phyloP scores from a whole-genome alignment of 1,140 invertebrate species.

The Rhopalosiphum maidis region DNA sequence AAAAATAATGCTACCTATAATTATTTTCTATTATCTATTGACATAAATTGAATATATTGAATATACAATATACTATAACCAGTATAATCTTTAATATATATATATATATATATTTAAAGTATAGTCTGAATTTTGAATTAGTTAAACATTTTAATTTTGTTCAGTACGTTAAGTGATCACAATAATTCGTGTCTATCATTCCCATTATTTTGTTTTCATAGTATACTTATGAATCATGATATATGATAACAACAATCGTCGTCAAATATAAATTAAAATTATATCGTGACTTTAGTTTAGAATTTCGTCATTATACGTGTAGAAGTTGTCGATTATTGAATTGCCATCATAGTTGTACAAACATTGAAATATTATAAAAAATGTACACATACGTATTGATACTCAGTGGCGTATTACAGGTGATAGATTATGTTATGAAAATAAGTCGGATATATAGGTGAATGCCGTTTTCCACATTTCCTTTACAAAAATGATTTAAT shows the following conservation, averaged over 20 bases:
- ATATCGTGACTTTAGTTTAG: neutral
- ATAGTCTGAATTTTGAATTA: neutral
- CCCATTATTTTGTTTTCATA: neutral
- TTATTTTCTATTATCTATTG: neutral
- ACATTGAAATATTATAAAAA: neutral
- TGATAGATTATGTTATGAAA: neutral
- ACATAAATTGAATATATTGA: neutral
- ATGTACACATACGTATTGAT: neutral
- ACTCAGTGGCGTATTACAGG: neutral
- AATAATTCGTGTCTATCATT: constrained; percentile 16
- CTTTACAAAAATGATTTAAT: neutral
- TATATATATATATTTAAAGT: neutral
- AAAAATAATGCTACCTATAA: neutral
- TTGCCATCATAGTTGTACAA: neutral
- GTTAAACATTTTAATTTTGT: neutral
- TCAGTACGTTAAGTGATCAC: neutral
- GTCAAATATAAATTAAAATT: neutral
- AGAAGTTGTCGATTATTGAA: neutral
- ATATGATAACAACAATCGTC: neutral
- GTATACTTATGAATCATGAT: neutral
- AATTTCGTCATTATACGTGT: neutral
- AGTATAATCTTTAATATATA: neutral
- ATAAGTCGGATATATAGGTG: neutral
- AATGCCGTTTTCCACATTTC: neutral
- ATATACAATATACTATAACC: neutral